These are phyloP conservation scores for Eolophus roseicapilla DNA, from an alignment of 2,113 vertebrate species.

Conservation along the genomic window DNA sequence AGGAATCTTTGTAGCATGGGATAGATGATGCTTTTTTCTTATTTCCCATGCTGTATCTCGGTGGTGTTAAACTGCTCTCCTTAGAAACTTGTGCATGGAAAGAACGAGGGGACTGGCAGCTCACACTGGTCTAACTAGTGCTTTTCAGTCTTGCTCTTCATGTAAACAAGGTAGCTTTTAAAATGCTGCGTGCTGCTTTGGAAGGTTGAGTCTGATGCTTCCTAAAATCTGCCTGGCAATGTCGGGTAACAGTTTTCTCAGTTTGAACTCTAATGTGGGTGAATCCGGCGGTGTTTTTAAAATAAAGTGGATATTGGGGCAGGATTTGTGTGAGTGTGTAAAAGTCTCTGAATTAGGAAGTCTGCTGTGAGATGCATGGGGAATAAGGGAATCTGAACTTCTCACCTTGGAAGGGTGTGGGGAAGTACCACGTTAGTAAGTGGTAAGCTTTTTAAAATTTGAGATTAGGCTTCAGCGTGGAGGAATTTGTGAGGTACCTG, in stretches of 20 bases:
- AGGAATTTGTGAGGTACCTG: background rate
- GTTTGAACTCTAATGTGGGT: background rate
- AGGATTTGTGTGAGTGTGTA: background rate
- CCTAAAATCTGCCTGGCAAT: background rate
- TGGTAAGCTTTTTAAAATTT: background rate
- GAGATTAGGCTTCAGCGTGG: background rate
- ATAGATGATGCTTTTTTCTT: background rate
- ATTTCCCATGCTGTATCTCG: background rate
- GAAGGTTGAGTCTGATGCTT: background rate
- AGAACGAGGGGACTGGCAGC: background rate
- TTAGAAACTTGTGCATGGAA: background rate
- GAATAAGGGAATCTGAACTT: background rate
- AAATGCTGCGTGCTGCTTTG: background rate
- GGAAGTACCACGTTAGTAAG: background rate
- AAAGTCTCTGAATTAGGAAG: background rate
- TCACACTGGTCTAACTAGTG: background rate
- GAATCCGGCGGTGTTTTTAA: background rate
- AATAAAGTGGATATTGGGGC: background rate
- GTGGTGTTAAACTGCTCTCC: background rate
- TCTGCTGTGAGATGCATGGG: background rate
- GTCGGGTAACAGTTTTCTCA: background rate
- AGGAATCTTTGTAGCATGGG: background rate
- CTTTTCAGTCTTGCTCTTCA: background rate
- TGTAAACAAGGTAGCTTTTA: background rate
- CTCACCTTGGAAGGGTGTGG: background rate